phyloP scores from a whole-genome alignment of 2,888 invertebrate species.

The Nymphalis c-album region DNA sequence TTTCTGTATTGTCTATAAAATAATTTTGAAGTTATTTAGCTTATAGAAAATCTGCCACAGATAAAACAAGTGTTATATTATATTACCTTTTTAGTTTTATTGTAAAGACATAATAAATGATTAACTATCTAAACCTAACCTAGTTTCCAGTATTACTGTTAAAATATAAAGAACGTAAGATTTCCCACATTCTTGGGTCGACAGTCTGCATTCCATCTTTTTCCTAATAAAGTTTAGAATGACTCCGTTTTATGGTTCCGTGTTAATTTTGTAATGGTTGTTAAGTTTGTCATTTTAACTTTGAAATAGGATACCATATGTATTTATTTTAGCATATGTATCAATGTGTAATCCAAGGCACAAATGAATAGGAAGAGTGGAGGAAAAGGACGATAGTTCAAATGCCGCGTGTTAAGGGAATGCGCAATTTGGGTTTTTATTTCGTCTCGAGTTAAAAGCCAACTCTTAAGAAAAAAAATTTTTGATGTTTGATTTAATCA shows the following conservation, averaged over 20 bases:
- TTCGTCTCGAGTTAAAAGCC: no score
- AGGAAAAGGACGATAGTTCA: no score
- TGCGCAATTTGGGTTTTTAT: no score
- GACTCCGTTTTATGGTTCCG: neutral
- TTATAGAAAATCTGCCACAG: neutral
- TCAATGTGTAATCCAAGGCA: no score
- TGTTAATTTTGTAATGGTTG: neutral
- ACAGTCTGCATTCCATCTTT: neutral
- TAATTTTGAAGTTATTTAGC: neutral
- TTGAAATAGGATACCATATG: no score
- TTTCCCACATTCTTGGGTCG: constrained; percentile 6
- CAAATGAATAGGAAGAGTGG: no score
- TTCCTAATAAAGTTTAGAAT: constrained; percentile 7
- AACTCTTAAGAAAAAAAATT: no score
- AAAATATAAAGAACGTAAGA: constrained; percentile 8
- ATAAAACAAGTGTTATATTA: no score
- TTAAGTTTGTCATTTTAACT: neutral
- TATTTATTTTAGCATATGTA: no score
- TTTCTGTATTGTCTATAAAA: neutral
- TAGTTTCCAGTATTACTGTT: constrained; percentile 5
- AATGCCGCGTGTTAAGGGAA: no score
- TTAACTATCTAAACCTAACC: neutral
- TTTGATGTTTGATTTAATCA: no score
- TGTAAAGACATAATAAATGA: neutral
- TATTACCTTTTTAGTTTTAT: neutral